Base-by-base conservation (phyloP, 2,888 invertebrate genomes). In the Drosophila acutilabella region DNA sequence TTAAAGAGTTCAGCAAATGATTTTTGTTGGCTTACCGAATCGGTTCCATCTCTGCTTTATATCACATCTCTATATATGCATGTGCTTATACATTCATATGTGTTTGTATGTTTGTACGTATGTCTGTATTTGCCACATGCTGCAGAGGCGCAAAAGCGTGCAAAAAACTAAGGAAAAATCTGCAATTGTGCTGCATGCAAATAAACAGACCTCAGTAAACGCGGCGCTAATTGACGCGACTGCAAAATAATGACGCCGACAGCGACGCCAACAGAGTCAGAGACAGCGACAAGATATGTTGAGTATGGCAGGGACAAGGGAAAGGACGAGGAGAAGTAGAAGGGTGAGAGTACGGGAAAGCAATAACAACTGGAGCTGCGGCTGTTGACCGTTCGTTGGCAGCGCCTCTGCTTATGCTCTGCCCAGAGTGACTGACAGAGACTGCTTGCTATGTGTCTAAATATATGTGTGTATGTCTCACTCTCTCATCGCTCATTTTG, bases 1-100 rank as follows among this genome's bases (percentile, higher is more conserved):
- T 88, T 85, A 88, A 84, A 88, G 82, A 84, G 85, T 77, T 77
- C 58, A 70, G 84, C 71, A 85, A 83, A 81, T 81, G 81, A 79
- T 85, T 85, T 75, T 61, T 67, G 72, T 54, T 68, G 70, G 61
- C 62, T 54, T 44, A 38, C 33, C 67, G 50, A 71, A 58, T 50
- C 44, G 54, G 53, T 50, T 52, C 51, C 67, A 60, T 48, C 42
- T 69, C 82, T 88, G 82, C 80, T 73, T 85, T 72, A 74, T 85
- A 74, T 77, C 82, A 78, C 40, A 58, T 47, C 54, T 13, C 30
- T 36, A 36, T 36, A 36, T 4, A 36, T 20, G 14, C 33, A 2
- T 14, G 14, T 30, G n/a, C 16, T 14, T 47, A 26, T 26, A 11
- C 6, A 14, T 33, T 23, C 6, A 30, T 36, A 26, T 52, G 78